A percentile compares a stretch with the other conserved stretches of the same genome.
phyloP scores from a whole-genome alignment of 2,113 vertebrate species.

The Pseudonaja textilis region DNA sequence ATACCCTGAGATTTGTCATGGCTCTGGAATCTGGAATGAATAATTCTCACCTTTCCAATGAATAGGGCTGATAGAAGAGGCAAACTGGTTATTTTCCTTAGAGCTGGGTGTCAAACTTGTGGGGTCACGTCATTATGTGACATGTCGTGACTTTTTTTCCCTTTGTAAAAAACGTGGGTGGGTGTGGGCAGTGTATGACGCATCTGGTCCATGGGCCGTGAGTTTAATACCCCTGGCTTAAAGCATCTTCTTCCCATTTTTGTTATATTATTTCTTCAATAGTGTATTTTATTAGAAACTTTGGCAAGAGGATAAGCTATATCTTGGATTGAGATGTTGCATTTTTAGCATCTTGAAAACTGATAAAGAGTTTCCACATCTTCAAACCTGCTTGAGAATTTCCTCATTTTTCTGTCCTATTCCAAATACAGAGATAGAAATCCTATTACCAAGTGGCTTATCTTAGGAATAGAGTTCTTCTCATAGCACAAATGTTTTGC shows the following conservation, averaged over 20 bases:
- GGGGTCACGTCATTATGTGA: too few relatives aligned
- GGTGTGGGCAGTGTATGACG: accelerated
- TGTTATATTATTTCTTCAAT: not conserved
- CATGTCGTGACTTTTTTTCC: too few relatives aligned
- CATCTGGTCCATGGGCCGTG: accelerated
- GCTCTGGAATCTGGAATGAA: not conserved
- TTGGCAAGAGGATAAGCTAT: conserved; percentile 10
- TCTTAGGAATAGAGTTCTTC: conserved; percentile 29
- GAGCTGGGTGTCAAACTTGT: too few relatives aligned
- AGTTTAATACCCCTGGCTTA: not conserved
- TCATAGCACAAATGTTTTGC: conserved; percentile 42
- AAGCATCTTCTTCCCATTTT: not conserved
- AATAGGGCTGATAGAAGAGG: not conserved
- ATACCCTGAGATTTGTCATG: not conserved
- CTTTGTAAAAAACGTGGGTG: too few relatives aligned
- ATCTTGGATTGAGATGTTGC: conserved; percentile 27
- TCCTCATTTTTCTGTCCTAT: conserved; percentile 6
- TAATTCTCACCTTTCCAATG: not conserved
- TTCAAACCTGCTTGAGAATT: conserved; percentile 19
- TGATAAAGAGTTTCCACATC: conserved; percentile 14
- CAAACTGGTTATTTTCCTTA: not conserved
- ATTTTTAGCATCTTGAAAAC: conserved; percentile 45
- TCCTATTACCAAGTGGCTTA: conserved; percentile 35
- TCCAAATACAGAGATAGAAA: conserved; percentile 20
- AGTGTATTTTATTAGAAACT: conserved; percentile 18